These are phyloP conservation scores for Neolamprologus modestus DNA, from an alignment of 2,113 vertebrate genomes.

Conservation along the genomic window DNA sequence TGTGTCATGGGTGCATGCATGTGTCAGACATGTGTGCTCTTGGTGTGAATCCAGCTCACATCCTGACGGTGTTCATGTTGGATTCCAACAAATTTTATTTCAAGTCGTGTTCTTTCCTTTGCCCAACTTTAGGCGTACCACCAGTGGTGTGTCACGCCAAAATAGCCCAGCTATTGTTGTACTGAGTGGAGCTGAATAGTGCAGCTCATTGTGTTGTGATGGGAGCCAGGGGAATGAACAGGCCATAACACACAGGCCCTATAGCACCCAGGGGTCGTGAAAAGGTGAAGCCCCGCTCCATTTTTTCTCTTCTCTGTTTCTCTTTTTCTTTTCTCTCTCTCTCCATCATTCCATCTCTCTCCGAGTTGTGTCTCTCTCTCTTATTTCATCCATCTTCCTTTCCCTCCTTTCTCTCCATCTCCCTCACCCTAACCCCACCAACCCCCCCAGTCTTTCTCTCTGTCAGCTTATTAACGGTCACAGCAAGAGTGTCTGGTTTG, in stretches of 20 bases:
- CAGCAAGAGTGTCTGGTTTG: conserved; percentile 61
- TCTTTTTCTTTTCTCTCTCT: background rate
- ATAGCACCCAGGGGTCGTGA: conserved; percentile 62
- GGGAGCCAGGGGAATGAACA: conserved; percentile 66
- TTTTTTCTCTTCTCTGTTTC: conserved; percentile 3
- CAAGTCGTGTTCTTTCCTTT: background rate
- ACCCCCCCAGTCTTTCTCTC: conserved; percentile 13
- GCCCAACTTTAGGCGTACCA: conserved; percentile 47
- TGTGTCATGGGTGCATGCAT: background rate
- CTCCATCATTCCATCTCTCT: conserved; percentile 7
- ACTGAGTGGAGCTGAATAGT: conserved; percentile 51
- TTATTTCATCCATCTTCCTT: background rate
- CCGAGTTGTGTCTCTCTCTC: background rate
- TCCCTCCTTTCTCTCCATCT: background rate
- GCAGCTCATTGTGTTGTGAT: conserved; percentile 68
- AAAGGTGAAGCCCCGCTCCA: conserved; percentile 69
- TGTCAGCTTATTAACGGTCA: conserved; percentile 67
- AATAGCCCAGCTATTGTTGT: conserved; percentile 71
- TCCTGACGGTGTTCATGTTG: background rate
- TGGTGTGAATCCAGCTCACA: background rate
- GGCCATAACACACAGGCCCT: conserved; percentile 68
- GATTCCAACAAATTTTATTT: background rate
- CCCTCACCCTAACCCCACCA: background rate
- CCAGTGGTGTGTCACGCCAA: conserved; percentile 60
- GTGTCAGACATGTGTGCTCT: conserved; percentile 7